These are phyloP conservation scores for Hemichromis elongatus DNA, from an alignment of 2,113 vertebrate species.

Conservation along the genomic window DNA sequence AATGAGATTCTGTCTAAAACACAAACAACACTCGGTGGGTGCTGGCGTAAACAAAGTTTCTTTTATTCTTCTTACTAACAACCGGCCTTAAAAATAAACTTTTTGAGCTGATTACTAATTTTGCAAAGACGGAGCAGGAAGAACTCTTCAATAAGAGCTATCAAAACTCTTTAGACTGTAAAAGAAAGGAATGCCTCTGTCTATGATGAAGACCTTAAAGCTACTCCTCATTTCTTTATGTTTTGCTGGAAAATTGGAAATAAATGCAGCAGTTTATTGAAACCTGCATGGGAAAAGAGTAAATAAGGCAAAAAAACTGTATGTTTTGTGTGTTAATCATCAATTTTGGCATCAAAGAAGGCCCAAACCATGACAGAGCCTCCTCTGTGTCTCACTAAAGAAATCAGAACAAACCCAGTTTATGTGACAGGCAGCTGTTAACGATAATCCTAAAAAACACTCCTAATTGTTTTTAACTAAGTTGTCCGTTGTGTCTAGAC, in stretches of 20 bases:
- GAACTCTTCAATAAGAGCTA: neutral
- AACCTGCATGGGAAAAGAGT: neutral
- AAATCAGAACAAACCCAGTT: neutral
- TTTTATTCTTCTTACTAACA: neutral
- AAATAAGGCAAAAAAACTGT: neutral
- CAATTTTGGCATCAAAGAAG: neutral
- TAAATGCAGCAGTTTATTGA: neutral
- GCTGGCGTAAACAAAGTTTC: neutral
- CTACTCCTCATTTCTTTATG: neutral
- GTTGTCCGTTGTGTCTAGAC: neutral
- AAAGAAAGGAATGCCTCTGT: neutral
- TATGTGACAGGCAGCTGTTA: neutral
- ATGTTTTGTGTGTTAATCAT: neutral
- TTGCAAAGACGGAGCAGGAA: neutral
- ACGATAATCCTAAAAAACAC: neutral
- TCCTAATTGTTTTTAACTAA: neutral
- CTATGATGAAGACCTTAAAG: neutral
- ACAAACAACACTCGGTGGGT: neutral
- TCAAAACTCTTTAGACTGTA: neutral
- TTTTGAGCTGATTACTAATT: neutral
- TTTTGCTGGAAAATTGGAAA: neutral
- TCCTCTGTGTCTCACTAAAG: neutral
- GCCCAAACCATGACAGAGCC: neutral
- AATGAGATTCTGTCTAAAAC: neutral
- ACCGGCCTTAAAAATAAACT: neutral